Percentiles rank a stretch among this genome's conserved stretches.
Conservation (phyloP, 2,888 invertebrate species). For the Andricus curvator region DNA sequence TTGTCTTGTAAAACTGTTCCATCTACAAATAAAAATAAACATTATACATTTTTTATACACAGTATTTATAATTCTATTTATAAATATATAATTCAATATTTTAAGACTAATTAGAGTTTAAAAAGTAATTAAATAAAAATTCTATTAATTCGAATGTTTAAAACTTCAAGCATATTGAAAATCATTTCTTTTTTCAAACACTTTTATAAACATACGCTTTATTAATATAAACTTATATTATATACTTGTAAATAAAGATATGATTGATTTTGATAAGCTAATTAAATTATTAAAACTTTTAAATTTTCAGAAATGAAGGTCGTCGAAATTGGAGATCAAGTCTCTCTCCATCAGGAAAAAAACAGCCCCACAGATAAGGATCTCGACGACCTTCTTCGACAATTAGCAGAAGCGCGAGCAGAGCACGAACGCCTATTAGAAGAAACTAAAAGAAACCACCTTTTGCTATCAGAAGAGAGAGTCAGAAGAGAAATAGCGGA, state of each 20-base stretch:
- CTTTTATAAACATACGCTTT: too few relatives aligned
- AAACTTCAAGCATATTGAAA: too few relatives aligned
- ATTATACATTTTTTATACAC: background rate
- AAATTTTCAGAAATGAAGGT: slow-evolving; percentile 13
- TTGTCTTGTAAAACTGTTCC: background rate
- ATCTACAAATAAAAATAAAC: background rate
- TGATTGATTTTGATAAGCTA: background rate
- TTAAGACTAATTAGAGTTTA: background rate
- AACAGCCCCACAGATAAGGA: slow-evolving; percentile 5
- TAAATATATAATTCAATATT: background rate
- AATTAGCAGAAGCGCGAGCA: slow-evolving; percentile 58
- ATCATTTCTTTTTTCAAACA: too few relatives aligned
- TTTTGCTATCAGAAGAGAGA: slow-evolving; percentile 67
- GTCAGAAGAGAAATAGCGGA: slow-evolving; percentile 68
- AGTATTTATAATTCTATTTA: background rate
- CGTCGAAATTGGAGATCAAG: background rate
- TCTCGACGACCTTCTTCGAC: slow-evolving; percentile 45
- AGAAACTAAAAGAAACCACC: slow-evolving; percentile 59
- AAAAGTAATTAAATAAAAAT: background rate
- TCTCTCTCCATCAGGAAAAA: background rate
- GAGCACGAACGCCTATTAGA: slow-evolving; percentile 65
- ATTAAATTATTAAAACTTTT: background rate
- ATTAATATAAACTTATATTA: too few relatives aligned
- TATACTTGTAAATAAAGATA: background rate
- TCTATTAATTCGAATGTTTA: too few relatives aligned